Evolutionary conservation across 2,888 invertebrate genomes (phyloP).

Genomic region (Aplocera efformata): DNA sequence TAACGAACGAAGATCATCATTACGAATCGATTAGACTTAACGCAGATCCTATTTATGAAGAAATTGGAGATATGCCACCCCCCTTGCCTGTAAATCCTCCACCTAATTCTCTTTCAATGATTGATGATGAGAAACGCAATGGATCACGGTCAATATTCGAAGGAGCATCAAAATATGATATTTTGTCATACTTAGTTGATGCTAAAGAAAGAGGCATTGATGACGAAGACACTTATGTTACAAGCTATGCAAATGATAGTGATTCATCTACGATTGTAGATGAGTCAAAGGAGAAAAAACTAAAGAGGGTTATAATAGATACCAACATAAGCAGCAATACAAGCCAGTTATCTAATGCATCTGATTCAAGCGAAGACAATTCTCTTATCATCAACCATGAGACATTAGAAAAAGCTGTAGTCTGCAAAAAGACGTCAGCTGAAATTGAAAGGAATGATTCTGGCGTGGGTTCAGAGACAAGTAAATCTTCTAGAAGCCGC

Average conservation of each 20-base stretch:
- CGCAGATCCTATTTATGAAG: slow-evolving; percentile 89
- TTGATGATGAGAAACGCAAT: slow-evolving; percentile 85
- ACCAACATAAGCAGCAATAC: slow-evolving; percentile 83
- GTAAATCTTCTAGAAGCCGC: slow-evolving; percentile 90
- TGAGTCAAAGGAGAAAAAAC: slow-evolving; percentile 79
- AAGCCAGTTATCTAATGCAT: slow-evolving; percentile 89
- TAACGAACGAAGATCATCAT: slow-evolving; percentile 83
- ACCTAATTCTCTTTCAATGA: slow-evolving; percentile 83
- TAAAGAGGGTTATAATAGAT: slow-evolving; percentile 56
- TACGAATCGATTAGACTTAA: slow-evolving; percentile 86
- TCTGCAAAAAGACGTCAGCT: slow-evolving; percentile 81
- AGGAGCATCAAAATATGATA: slow-evolving; percentile 93
- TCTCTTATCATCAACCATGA: slow-evolving; percentile 83
- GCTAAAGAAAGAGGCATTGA: slow-evolving; percentile 88
- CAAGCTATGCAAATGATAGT: slow-evolving; percentile 77
- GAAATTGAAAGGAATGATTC: slow-evolving; percentile 96
- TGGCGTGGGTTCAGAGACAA: slow-evolving; percentile 95
- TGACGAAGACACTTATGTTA: slow-evolving; percentile 86
- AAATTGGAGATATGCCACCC: slow-evolving; percentile 87
- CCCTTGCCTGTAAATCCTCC: slow-evolving; percentile 90
- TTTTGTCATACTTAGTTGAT: slow-evolving; percentile 93
- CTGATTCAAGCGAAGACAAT: slow-evolving; percentile 92
- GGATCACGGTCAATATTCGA: slow-evolving; percentile 87
- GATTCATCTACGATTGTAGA: slow-evolving; percentile 76
- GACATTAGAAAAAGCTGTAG: slow-evolving; percentile 75